phyloP scores from a whole-genome alignment of 2,113 vertebrate species.

The Xenopus tropicalis region UCB_Xtro_10.0 CM004445.2:27445501-27446000 shows the following conservation, averaged over 20 bases:
- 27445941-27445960: too few relatives aligned
- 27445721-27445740: slow-evolving; percentile 21
- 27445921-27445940: slow-evolving; percentile 45
- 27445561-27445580: slow-evolving; percentile 26
- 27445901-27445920: slow-evolving; percentile 53
- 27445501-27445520: slow-evolving; percentile 33
- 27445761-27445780: slow-evolving; percentile 27
- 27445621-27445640: too few relatives aligned
- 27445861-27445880: slow-evolving; percentile 53
- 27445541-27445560: slow-evolving; percentile 8
- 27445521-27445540: slow-evolving; percentile 53
- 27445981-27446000: too few relatives aligned
- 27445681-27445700: slow-evolving; percentile 26
- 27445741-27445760: slow-evolving; percentile 46
- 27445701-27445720: slow-evolving; percentile 47
- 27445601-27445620: slow-evolving; percentile 1
- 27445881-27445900: slow-evolving; percentile 55
- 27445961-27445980: too few relatives aligned
- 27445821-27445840: slow-evolving; percentile 57
- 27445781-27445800: slow-evolving; percentile 47
- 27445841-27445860: slow-evolving; percentile 45
- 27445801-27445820: slow-evolving; percentile 50
- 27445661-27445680: too few relatives aligned
- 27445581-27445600: slow-evolving; percentile 25
- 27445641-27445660: too few relatives aligned